Evolutionary conservation across 2,888 invertebrate genomes (phyloP), one percentile per base, ranked within the genome.

Genomic region (Plebejus melissa): DNA sequence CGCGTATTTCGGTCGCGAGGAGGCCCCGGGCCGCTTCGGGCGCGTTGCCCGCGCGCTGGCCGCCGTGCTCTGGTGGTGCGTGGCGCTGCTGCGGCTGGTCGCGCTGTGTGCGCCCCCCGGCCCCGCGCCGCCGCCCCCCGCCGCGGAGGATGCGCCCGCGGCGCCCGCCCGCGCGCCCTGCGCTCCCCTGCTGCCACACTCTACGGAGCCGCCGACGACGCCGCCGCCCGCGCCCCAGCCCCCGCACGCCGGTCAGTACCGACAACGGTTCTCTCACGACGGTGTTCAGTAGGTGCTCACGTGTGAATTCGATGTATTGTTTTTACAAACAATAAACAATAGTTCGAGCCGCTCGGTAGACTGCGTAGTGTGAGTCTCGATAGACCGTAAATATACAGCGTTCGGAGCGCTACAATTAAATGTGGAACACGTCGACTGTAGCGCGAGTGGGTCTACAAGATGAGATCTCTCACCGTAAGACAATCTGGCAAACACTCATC

Each of bases 41-140:
- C 89, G 88, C 89, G 88, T 87, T 89, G 91, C 90, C 91, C 91
- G 91, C 91, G 91, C 89, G 91, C 91, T 91, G 91, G 90, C 92
- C 90, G 91, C 91, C 91, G 90, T 91, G 91, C 88, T 91, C 92
- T 91, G 91, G 91, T 92, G 93, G 91, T 90, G 90, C 90, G 91
- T 91, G 91, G 91, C 92, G 91, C 90, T 92, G 90, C 90, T 91
- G 90, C 91, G 90, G 91, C 90, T 92, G 91, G 90, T 90, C 89
- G 91, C 87, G 89, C 89, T 90, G 84, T 90, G 91, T 84, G 91
- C 91, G 85, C 91, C 91, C 89, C 89, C 90, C 90, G 90, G 88
- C 89, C 87, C 89, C 87, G 83, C 86, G 85, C 84, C 86, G 85
- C 85, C 88, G 86, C 87, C 87, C 87, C 86, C 87, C 87, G 87